Conservation (phyloP, 2,113 vertebrate species). For the Raja brachyura region DNA sequence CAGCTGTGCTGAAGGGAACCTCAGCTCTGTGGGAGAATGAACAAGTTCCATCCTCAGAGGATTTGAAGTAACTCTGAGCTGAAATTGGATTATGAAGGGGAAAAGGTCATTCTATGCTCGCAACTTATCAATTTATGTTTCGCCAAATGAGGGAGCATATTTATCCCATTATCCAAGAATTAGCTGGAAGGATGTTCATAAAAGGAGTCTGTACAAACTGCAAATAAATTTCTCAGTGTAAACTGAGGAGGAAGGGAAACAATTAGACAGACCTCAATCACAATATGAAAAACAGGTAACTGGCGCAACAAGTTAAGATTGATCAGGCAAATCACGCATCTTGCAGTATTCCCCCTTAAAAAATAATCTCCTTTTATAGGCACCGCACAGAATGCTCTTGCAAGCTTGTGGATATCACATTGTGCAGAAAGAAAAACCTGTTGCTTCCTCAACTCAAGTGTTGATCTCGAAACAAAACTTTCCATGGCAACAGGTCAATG, state of each 20-base stretch:
- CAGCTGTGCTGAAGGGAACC: conserved; percentile 80
- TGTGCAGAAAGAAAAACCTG: background rate
- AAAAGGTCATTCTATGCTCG: conserved; percentile 52
- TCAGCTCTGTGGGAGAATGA: conserved; percentile 71
- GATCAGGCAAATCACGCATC: background rate
- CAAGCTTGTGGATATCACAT: background rate
- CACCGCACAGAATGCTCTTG: background rate
- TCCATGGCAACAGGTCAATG: conserved; percentile 52
- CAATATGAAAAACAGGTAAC: background rate
- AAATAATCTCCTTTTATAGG: background rate
- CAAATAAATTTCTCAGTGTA: background rate
- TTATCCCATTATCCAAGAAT: conserved; percentile 32
- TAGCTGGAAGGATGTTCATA: conserved; percentile 8
- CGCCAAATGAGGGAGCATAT: conserved; percentile 35
- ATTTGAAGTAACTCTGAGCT: conserved; percentile 58
- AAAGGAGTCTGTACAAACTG: conserved; percentile 17
- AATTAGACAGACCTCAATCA: background rate
- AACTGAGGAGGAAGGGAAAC: background rate
- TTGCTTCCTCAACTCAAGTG: conserved; percentile 15
- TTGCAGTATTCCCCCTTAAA: background rate
- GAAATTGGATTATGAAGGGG: conserved; percentile 70
- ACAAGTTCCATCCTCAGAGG: conserved; percentile 55
- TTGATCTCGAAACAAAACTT: conserved; percentile 47
- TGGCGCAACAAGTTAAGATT: background rate
- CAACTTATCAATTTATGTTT: conserved; percentile 51